Percentiles rank a stretch among this genome's conserved stretches.
phyloP scores from a whole-genome alignment of 2,797 vertebrate genomes.

The Micromesistius poutassou region DNA sequence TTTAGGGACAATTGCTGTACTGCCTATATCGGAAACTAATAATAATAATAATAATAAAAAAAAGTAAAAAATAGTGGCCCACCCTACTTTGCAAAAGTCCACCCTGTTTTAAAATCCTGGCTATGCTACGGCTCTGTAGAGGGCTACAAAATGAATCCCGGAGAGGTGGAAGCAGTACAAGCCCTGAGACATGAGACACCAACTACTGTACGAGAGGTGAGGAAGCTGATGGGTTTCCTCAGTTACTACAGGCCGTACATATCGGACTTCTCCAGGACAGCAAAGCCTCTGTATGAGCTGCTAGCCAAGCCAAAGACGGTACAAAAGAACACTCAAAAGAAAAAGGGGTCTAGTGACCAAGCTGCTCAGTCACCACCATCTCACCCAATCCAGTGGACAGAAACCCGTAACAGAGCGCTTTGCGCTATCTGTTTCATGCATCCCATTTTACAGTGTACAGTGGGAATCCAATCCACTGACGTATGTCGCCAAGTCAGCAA shows the following conservation, averaged over 20 bases:
- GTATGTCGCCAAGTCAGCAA: constrained; percentile 11
- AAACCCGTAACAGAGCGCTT: not conserved
- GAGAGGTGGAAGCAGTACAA: constrained; percentile 8
- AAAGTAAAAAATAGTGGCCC: no score
- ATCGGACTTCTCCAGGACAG: constrained; percentile 9
- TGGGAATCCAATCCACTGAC: constrained; percentile 13
- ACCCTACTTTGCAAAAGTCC: no score
- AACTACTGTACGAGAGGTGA: constrained; percentile 13
- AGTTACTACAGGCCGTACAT: constrained; percentile 24
- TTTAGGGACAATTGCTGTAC: no score
- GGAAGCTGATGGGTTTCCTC: constrained; percentile 22
- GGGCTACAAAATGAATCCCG: constrained; percentile 27
- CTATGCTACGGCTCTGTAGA: constrained; percentile 8
- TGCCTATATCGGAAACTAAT: no score
- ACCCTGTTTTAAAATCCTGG: no score
- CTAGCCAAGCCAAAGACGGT: not conserved
- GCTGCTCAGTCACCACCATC: no score
- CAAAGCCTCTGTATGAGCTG: constrained; percentile 19
- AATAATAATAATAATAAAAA: no score
- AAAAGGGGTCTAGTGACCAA: no score
- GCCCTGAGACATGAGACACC: constrained; percentile 10
- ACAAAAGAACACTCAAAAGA: no score
- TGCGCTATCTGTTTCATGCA: constrained; percentile 6
- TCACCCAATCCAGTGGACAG: no score
- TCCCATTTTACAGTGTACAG: constrained; percentile 5